Evolutionary conservation across 2,113 vertebrate species (phyloP).

Genomic region (Zootoca vivipara): DNA sequence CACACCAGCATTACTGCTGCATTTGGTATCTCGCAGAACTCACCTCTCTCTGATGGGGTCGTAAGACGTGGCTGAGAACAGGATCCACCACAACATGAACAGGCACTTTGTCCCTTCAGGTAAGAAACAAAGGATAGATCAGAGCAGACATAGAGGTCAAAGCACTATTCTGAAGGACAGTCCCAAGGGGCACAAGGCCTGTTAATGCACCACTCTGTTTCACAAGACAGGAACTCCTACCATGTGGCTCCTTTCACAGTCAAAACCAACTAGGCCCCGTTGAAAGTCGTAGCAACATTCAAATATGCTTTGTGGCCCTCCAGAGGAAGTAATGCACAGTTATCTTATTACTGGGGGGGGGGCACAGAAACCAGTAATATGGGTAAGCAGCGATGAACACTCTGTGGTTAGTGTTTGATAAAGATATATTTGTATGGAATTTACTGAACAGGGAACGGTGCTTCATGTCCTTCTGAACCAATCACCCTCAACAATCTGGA

Average conservation of each 20-base stretch:
- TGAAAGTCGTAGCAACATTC: neutral
- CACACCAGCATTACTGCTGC: neutral
- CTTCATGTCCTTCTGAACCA: neutral
- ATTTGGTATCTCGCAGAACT: conserved; percentile 43
- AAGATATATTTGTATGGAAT: neutral
- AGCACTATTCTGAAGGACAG: neutral
- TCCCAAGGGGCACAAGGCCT: neutral
- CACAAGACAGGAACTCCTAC: neutral
- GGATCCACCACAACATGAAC: conserved; percentile 98
- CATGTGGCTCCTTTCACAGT: neutral
- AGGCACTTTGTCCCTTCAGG: conserved; percentile 86
- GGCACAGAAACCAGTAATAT: neutral
- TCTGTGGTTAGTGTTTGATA: neutral
- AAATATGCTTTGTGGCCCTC: neutral
- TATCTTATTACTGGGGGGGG: neutral
- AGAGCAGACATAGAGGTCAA: neutral
- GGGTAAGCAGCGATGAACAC: neutral
- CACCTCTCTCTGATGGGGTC: conserved; percentile 98
- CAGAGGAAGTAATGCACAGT: neutral
- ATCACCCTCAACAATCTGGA: neutral
- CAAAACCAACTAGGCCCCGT: neutral
- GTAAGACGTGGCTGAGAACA: conserved; percentile 87
- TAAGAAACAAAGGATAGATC: conserved; percentile 19
- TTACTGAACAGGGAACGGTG: neutral
- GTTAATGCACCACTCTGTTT: neutral